Conservation (phyloP, 2,888 invertebrate species). For the Agrenia bidenticulata region DNA sequence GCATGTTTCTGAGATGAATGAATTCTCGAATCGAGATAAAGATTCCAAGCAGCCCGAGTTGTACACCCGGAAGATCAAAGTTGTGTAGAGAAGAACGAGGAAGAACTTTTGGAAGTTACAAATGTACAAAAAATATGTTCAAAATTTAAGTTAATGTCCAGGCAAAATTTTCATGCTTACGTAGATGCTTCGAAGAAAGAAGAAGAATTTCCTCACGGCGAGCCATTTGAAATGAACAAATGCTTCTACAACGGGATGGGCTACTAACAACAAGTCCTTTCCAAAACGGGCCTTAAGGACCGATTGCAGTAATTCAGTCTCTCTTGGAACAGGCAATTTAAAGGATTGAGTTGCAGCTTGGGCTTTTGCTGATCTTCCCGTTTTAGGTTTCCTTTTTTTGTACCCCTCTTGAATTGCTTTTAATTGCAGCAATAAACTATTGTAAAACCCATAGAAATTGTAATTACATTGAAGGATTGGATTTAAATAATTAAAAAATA, state of each 20-base stretch:
- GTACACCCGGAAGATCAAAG: slow-evolving; percentile 25
- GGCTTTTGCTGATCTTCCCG: no score
- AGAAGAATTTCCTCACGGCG: slow-evolving; percentile 29
- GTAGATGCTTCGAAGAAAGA: slow-evolving; percentile 31
- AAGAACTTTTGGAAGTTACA: slow-evolving; percentile 32
- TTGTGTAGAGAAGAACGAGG: slow-evolving; percentile 30
- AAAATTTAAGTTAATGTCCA: no score
- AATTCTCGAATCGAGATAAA: not conserved
- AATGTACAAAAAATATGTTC: slow-evolving; percentile 21
- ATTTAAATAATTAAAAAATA: not conserved
- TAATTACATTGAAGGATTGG: not conserved
- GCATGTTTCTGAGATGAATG: not conserved
- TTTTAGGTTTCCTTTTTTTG: no score
- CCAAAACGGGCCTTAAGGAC: slow-evolving; percentile 27
- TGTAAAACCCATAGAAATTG: not conserved
- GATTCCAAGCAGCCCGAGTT: slow-evolving; percentile 13
- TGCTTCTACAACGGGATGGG: slow-evolving; percentile 37
- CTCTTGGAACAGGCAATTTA: slow-evolving; percentile 23
- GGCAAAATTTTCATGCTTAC: slow-evolving; percentile 18
- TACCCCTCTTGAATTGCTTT: slow-evolving; percentile 25
- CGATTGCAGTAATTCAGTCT: slow-evolving; percentile 35
- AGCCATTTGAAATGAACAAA: slow-evolving; percentile 39
- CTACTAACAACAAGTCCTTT: slow-evolving; percentile 26
- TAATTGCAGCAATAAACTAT: slow-evolving; percentile 24
- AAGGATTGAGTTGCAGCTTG: slow-evolving; percentile 9